Conservation (phyloP, 2,113 vertebrate genomes). For the Leptodactylus fuscus region DNA sequence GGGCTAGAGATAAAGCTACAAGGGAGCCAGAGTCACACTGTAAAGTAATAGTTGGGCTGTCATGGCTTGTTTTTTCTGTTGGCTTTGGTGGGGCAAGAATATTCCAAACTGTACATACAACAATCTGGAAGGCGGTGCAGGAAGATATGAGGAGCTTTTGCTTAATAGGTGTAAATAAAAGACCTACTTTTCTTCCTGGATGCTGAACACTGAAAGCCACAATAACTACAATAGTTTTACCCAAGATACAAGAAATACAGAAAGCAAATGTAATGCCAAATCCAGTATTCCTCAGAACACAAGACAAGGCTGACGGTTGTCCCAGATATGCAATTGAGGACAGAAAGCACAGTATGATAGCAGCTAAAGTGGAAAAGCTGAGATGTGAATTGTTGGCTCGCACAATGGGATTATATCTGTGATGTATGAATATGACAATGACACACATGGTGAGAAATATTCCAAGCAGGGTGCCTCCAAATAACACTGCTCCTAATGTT, state of each 20-base stretch:
- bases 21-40: constrained; percentile 68
- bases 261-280: constrained; percentile 45
- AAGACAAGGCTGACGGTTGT: not conserved
- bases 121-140: constrained; percentile 61
- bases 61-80: constrained; percentile 60
- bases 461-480: constrained; percentile 69
- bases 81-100: constrained; percentile 62
- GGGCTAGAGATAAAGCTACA: constrained; percentile 63
- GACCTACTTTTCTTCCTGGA: constrained; percentile 17
- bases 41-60: constrained; percentile 64
- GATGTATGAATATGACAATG: constrained; percentile 18
- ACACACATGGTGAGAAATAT: constrained; percentile 58
- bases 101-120: constrained; percentile 65
- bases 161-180: constrained; percentile 12
- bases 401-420: constrained; percentile 43
- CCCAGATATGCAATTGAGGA: constrained; percentile 31
- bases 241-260: constrained; percentile 45
- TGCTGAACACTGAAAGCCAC: constrained; percentile 33
- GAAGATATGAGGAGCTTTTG: constrained; percentile 20
- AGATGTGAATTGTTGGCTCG: constrained; percentile 54
- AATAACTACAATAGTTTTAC: constrained; percentile 53
- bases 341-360: constrained; percentile 38
- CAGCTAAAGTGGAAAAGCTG: constrained; percentile 36
- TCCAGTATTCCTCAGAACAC: constrained; percentile 35
- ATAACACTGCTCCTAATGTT: constrained; percentile 69